Conservation (phyloP, 1,140 invertebrate genomes). For the Euwallacea fornicatus region DNA sequence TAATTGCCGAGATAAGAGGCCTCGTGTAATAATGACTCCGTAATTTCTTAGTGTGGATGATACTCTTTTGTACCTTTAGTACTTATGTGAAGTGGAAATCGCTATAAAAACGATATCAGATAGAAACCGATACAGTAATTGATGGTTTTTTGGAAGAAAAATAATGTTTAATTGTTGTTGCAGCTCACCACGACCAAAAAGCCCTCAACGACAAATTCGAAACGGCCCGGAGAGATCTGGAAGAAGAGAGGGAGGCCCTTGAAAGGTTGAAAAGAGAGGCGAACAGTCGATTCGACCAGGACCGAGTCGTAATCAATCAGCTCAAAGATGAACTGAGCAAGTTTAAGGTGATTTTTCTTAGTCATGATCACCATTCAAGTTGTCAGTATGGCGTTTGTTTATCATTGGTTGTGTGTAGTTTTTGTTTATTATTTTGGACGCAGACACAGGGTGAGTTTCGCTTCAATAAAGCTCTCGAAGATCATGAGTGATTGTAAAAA, state of each 20-base stretch:
- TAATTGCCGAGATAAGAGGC: neutral
- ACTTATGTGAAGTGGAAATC: too few species aligned
- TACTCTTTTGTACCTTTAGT: too few species aligned
- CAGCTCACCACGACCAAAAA: constrained; percentile 84
- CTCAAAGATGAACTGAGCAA: constrained; percentile 74
- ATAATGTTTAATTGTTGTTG: constrained; percentile 4
- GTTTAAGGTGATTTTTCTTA: constrained; percentile 50
- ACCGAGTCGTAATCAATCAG: constrained; percentile 68
- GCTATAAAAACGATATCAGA: too few species aligned
- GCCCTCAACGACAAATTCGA: constrained; percentile 76
- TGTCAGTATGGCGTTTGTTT: constrained; percentile 13
- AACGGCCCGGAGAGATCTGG: constrained; percentile 66
- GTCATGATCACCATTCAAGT: constrained; percentile 24
- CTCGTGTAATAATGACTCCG: neutral
- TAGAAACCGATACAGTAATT: too few species aligned
- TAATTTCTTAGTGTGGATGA: neutral
- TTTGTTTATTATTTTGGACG: constrained; percentile 29
- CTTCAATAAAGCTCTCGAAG: neutral
- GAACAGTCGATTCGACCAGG: constrained; percentile 69
- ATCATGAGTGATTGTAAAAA: neutral
- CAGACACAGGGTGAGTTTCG: constrained; percentile 22
- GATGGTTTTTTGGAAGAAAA: too few species aligned
- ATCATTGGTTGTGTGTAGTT: constrained; percentile 29
- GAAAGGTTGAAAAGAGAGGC: constrained; percentile 71
- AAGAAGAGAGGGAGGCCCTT: constrained; percentile 68